Conservation (phyloP, 2,797 vertebrate species). For the Etheostoma nigrum region DNA sequence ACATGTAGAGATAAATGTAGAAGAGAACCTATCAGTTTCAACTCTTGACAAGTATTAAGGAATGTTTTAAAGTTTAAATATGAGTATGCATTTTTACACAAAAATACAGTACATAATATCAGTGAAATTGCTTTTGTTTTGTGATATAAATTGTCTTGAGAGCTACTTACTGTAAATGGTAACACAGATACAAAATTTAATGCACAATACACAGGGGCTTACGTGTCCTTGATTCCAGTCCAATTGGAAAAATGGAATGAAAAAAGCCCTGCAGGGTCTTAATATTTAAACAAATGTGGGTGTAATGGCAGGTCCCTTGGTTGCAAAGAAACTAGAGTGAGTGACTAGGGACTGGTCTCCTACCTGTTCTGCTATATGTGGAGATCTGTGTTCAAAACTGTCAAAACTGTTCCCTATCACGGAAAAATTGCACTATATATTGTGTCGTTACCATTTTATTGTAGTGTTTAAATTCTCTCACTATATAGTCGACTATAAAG, state of each 20-base stretch:
- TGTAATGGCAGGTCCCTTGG: slow-evolving; percentile 78
- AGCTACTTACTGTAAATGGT: slow-evolving; percentile 41
- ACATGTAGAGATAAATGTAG: background rate
- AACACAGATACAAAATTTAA: slow-evolving; percentile 38
- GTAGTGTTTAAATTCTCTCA: too few relatives aligned
- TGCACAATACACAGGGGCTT: slow-evolving; percentile 65
- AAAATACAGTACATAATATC: background rate
- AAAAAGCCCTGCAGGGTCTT: slow-evolving; percentile 74
- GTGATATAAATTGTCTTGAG: slow-evolving; percentile 22
- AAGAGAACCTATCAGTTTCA: background rate
- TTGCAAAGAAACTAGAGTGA: slow-evolving; percentile 70
- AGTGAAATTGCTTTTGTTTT: slow-evolving; percentile 5
- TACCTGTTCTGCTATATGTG: background rate
- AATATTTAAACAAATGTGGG: slow-evolving; percentile 83
- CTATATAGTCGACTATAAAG: too few relatives aligned
- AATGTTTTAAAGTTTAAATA: background rate
- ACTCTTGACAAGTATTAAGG: background rate
- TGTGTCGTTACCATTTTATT: too few relatives aligned
- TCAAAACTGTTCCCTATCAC: too few relatives aligned
- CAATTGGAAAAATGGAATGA: slow-evolving; percentile 73
- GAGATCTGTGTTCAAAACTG: background rate
- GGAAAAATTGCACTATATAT: too few relatives aligned
- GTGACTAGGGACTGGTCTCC: slow-evolving; percentile 52
- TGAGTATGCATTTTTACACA: slow-evolving; percentile 6
- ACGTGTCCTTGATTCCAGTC: slow-evolving; percentile 76